Base-by-base conservation (phyloP, 1,140 invertebrate species). In the Rhysida immarginata region DNA sequence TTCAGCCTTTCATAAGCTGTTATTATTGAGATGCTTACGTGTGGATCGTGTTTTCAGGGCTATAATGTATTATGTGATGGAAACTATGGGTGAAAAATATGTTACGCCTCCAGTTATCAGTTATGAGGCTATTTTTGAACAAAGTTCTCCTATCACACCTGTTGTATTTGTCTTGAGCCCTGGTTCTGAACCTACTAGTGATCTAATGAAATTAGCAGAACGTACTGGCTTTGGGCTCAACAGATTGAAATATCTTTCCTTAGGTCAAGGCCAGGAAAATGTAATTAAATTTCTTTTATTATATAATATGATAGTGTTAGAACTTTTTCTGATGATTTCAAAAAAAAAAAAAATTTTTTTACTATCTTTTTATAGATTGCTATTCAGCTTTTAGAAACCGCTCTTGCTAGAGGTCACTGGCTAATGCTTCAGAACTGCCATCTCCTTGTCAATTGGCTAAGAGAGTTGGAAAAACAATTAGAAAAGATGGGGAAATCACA, bases 391-490 rank as follows among this genome's bases (percentile, higher is more conserved):
- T 65, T 93, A 13, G 80, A 88, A 56, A 77, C 74, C 2, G 81
- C 85, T 0, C 77, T 85, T 1, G 71, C 74, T 0, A 78, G 84
- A 65, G 89, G 90, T 0, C 81, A 85, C 62, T 94, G 89, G 90
- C 67, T 94, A 20, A 85, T 92, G 76, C 72, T 91, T 24, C 87
- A 92, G 72, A 93, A 93, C 68, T 92, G 89, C 60, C 89, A 95
- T 67, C 73, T 93, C 53, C 67, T 91, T 5, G 72, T 89, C 0
- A 73, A 74, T n/a, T 93, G 91, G 72, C 75, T 89, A 0, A 77
- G 77, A 24, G 78, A 81, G 44, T 68, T 94, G 45, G 88, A 93
- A 67, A 91, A 91, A 65, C 74, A 81, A 58, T 67, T 94, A 42
- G 87, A 91, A 60, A 76, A 81, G 61, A 76, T 87, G 53, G 77